Evolutionary conservation across 2,797 vertebrate genomes (phyloP).

Genomic region (Gymnodraco acuticeps): DNA sequence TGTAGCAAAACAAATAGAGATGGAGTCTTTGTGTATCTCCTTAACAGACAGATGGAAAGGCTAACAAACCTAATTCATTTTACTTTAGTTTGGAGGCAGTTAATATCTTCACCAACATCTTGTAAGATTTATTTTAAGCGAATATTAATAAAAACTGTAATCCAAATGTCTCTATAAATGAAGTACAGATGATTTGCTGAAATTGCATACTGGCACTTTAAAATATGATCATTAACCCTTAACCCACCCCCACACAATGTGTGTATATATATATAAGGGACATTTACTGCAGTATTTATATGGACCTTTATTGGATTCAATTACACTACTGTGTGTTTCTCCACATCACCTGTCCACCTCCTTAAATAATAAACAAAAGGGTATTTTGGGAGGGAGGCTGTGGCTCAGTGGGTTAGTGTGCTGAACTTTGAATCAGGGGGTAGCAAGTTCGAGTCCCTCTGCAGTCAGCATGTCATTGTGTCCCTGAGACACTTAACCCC

Average conservation of each 20-base stretch:
- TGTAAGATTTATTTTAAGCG: no score
- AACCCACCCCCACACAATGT: not conserved
- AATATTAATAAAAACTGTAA: no score
- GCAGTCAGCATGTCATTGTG: no score
- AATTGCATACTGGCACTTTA: not conserved
- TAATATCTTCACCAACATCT: not conserved
- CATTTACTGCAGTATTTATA: not conserved
- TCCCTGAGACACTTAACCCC: no score
- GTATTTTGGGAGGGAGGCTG: no score
- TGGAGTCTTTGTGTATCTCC: slow-evolving; percentile 1
- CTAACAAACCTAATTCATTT: not conserved
- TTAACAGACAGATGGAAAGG: not conserved
- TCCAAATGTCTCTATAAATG: no score
- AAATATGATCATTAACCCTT: not conserved
- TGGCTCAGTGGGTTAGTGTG: no score
- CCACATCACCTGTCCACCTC: not conserved
- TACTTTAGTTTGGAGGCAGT: not conserved
- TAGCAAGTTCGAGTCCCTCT: no score
- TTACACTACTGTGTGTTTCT: not conserved
- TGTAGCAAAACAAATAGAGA: slow-evolving; percentile 5
- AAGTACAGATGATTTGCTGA: no score
- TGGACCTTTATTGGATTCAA: not conserved
- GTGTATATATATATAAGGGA: not conserved
- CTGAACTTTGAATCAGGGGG: no score
- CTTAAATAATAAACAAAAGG: not conserved